A percentile compares a stretch with the other conserved stretches of the same genome.
These are phyloP conservation scores for Ooceraea biroi DNA, from an alignment of 1,140 invertebrate genomes.

Conservation along the genomic window DNA sequence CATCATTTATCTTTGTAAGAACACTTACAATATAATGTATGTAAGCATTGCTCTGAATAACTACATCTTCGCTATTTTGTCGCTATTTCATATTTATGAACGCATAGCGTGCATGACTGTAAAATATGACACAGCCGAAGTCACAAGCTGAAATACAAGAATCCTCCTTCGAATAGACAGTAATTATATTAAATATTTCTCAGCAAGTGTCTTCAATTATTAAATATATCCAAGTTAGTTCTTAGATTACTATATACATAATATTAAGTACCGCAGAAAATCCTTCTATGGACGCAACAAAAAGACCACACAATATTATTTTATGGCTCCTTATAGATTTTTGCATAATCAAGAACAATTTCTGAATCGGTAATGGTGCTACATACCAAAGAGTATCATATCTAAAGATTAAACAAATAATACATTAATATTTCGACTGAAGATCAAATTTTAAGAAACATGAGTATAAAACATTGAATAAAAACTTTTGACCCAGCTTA, in stretches of 20 bases:
- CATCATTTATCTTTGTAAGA: no score
- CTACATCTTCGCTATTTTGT: no score
- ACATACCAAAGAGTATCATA: slow-evolving; percentile 45
- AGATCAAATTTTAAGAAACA: neutral
- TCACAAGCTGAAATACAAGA: no score
- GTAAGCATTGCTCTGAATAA: no score
- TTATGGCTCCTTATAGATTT: slow-evolving; percentile 7
- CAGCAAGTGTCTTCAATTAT: neutral
- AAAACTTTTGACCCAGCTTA: neutral
- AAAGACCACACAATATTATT: slow-evolving; percentile 31
- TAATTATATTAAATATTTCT: no score
- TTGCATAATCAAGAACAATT: slow-evolving; percentile 58
- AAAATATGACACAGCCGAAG: no score
- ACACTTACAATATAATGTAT: no score
- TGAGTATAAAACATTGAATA: neutral
- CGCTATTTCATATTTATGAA: no score
- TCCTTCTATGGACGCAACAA: slow-evolving; percentile 39
- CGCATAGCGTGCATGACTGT: no score
- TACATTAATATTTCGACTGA: slow-evolving; percentile 1
- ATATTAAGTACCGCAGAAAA: slow-evolving; percentile 5
- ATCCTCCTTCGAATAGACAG: no score
- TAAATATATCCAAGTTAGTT: neutral
- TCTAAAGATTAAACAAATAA: neutral
- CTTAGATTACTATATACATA: neutral
- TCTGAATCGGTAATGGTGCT: slow-evolving; percentile 37